Evolutionary conservation across 2,888 invertebrate genomes (phyloP).

Genomic region (Octodonta nipae): DNA sequence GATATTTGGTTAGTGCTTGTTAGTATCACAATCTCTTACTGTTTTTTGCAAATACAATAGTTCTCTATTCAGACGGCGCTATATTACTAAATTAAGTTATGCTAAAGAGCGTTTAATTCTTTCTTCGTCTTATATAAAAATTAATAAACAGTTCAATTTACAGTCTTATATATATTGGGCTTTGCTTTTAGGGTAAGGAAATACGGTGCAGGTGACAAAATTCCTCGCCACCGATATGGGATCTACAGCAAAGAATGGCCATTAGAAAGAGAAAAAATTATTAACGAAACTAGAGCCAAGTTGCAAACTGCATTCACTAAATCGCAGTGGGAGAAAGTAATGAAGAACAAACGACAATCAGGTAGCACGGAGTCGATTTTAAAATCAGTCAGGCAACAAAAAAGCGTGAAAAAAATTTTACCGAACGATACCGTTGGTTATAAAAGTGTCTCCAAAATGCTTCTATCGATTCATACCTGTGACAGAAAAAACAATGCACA

Average conservation of each 20-base stretch:
- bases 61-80: no score
- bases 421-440: conserved; percentile 8
- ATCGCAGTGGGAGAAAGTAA: conserved; percentile 11
- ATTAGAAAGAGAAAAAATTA: conserved; percentile 19
- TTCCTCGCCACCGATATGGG: conserved; percentile 37
- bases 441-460: conserved; percentile 14
- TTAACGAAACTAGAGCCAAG: conserved; percentile 15
- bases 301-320: conserved; percentile 13
- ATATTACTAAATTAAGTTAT: no score
- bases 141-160: not conserved
- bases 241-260: conserved; percentile 37
- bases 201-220: conserved; percentile 33
- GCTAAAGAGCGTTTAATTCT: no score
- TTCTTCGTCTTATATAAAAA: no score
- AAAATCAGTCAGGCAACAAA: conserved; percentile 5
- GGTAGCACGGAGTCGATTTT: conserved; percentile 12
- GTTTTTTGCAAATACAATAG: no score
- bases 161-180: no score
- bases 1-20: no score
- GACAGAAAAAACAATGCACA: no score
- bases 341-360: conserved; percentile 12
- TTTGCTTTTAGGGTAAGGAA: conserved; percentile 21
- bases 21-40: no score
- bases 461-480: conserved; percentile 11
- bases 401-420: conserved; percentile 6